Evolutionary conservation across 1,140 invertebrate genomes (phyloP).

Genomic region (Ips typographus): DNA sequence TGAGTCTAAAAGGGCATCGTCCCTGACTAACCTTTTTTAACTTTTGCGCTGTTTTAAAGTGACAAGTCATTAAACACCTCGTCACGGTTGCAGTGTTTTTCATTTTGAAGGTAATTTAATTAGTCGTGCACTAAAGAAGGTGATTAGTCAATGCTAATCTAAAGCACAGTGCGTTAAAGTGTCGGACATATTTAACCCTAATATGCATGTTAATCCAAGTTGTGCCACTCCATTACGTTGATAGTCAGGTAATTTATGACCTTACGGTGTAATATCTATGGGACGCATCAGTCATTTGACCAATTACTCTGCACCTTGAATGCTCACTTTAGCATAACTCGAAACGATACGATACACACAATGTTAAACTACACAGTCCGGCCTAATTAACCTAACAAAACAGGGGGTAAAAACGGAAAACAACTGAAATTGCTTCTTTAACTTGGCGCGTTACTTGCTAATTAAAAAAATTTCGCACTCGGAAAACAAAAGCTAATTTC

Average conservation of each 20-base stretch:
- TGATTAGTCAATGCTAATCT: constrained; percentile 2
- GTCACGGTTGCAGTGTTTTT: too few species aligned
- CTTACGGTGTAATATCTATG: background rate
- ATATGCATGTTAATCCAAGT: constrained; percentile 4
- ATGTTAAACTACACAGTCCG: too few species aligned
- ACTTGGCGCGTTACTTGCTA: background rate
- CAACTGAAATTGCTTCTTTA: background rate
- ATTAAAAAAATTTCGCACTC: constrained; percentile 1
- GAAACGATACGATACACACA: background rate
- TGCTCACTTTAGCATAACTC: background rate
- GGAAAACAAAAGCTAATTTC: background rate
- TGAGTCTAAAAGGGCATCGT: constrained; percentile 1
- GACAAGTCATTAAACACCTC: too few species aligned
- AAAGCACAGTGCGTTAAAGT: constrained; percentile 3
- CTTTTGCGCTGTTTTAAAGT: too few species aligned
- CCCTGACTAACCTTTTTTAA: background rate
- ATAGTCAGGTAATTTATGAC: background rate
- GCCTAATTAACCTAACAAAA: background rate
- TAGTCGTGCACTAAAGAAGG: too few species aligned
- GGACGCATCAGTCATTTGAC: background rate
- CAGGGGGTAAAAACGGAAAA: background rate
- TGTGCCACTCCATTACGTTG: constrained; percentile 3
- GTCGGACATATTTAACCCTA: constrained; percentile 6
- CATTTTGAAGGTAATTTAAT: too few species aligned
- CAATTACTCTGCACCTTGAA: background rate